Conservation (phyloP, 2,797 vertebrate genomes). For the Alcedo quadribrachys region DNA sequence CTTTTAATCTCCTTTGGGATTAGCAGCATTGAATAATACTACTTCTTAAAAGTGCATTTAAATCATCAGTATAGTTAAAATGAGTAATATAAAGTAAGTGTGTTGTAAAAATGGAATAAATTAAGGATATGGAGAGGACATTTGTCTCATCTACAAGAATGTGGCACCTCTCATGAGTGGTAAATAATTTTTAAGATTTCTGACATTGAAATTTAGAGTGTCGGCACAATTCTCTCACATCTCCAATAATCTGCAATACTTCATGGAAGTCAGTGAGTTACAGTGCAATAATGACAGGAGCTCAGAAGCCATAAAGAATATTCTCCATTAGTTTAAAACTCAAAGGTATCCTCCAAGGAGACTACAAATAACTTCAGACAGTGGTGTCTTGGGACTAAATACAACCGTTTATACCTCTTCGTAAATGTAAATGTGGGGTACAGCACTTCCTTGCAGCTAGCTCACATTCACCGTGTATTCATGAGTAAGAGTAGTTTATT, state of each 20-base stretch:
- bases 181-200: slow-evolving; percentile 19
- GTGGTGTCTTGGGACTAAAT: slow-evolving; percentile 24
- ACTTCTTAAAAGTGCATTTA: slow-evolving; percentile 50
- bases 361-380: slow-evolving; percentile 31
- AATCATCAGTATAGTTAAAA: slow-evolving; percentile 45
- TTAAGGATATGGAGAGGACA: slow-evolving; percentile 43
- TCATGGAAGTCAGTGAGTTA: not conserved
- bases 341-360: slow-evolving; percentile 32
- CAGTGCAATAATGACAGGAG: not conserved
- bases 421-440: slow-evolving; percentile 1
- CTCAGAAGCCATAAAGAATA: slow-evolving; percentile 38
- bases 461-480: not conserved
- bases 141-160: slow-evolving; percentile 29
- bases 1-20: slow-evolving; percentile 41
- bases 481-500: not conserved
- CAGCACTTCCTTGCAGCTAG: not conserved
- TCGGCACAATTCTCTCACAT: slow-evolving; percentile 9
- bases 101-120: slow-evolving; percentile 53
- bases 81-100: slow-evolving; percentile 39
- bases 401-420: not conserved
- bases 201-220: slow-evolving; percentile 21
- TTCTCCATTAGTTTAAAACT: slow-evolving; percentile 43
- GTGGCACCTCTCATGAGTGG: not conserved
- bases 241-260: not conserved
- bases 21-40: slow-evolving; percentile 24